phyloP scores from a whole-genome alignment of 2,888 invertebrate genomes.

The Lycophotia porphyrea region DNA sequence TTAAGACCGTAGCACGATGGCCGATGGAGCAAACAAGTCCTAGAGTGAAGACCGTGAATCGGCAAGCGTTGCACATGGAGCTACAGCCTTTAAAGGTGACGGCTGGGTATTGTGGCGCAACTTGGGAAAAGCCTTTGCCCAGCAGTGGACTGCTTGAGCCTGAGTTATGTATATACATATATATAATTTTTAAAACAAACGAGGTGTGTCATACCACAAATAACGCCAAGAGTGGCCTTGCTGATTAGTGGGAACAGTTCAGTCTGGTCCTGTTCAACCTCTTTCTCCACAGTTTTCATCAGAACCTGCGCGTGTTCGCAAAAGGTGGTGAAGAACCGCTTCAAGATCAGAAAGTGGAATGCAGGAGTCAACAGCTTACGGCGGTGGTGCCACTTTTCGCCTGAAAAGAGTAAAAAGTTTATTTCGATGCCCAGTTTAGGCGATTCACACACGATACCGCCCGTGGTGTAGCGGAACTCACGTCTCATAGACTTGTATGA shows the following conservation, averaged over 20 bases:
- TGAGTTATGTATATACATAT: too few relatives aligned
- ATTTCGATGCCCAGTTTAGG: background rate
- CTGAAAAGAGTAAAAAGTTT: slow-evolving; percentile 62
- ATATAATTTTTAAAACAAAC: background rate
- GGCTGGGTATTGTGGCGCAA: background rate
- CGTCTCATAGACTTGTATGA: background rate
- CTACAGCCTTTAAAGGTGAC: background rate
- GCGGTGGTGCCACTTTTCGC: slow-evolving; percentile 82
- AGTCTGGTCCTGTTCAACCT: slow-evolving; percentile 66
- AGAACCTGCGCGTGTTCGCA: slow-evolving; percentile 77
- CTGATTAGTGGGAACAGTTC: slow-evolving; percentile 87
- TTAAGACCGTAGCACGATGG: background rate
- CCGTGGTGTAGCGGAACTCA: background rate
- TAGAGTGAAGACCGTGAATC: background rate
- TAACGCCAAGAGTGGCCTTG: slow-evolving; percentile 70
- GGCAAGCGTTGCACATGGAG: background rate
- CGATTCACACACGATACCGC: background rate
- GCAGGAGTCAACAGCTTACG: slow-evolving; percentile 86
- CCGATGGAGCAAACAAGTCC: background rate
- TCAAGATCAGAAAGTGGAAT: slow-evolving; percentile 85
- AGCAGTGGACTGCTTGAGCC: background rate
- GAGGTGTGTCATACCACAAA: slow-evolving; percentile 69
- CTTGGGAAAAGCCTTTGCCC: background rate
- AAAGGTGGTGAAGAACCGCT: slow-evolving; percentile 78
- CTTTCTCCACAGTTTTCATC: slow-evolving; percentile 52